phyloP scores from a whole-genome alignment of 2,888 invertebrate species.

The Conus canariensis region DNA sequence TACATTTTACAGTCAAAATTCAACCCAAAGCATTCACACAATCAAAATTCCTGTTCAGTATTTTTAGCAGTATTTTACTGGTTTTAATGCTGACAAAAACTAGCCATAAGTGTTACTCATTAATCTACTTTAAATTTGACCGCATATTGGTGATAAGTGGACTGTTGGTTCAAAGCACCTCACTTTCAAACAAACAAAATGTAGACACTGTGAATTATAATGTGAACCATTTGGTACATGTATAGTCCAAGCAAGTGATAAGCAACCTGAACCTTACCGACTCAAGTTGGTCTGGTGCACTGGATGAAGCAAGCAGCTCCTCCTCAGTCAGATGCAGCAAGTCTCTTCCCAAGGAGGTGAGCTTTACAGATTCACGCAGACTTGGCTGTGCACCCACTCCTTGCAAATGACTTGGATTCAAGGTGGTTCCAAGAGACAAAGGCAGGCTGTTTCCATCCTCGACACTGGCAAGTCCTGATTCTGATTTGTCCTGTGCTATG shows the following conservation, averaged over 20 bases:
- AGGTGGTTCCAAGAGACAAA: conserved; percentile 39
- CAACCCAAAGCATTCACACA: no score
- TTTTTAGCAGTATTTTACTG: no score
- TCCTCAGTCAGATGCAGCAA: not conserved
- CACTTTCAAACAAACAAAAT: no score
- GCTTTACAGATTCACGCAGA: not conserved
- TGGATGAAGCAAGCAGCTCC: conserved; percentile 11
- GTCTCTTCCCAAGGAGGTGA: not conserved
- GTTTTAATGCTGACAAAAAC: no score
- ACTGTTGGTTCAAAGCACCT: no score
- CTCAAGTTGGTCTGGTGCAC: conserved; percentile 9
- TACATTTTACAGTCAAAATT: no score
- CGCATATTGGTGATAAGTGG: no score
- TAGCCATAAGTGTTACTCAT: no score
- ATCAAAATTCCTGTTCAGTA: no score
- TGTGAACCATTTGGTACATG: no score
- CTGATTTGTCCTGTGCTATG: conserved; percentile 23
- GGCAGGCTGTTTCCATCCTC: conserved; percentile 39
- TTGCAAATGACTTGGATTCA: conserved; percentile 24
- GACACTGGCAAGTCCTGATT: not conserved
- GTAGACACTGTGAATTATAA: no score
- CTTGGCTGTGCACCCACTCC: not conserved
- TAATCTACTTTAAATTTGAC: no score
- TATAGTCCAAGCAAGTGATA: not conserved
- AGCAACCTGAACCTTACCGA: not conserved